phyloP scores from a whole-genome alignment of 2,113 vertebrate species.

The Silurus glanis region DNA sequence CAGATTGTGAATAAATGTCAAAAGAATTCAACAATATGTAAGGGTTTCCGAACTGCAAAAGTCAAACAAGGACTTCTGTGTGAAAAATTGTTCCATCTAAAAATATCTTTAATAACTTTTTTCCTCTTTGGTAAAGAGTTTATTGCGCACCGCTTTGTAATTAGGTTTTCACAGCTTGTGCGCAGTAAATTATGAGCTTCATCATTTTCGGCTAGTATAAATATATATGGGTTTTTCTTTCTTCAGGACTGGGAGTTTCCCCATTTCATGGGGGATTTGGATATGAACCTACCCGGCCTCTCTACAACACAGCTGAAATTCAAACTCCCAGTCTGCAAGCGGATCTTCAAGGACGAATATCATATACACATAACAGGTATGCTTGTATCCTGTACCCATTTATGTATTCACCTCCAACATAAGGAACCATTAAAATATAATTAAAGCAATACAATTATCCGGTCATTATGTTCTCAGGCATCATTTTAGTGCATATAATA shows the following conservation, averaged over 20 bases:
- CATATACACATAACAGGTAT: slow-evolving; percentile 96
- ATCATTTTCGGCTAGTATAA: not conserved
- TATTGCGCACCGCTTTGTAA: slow-evolving; percentile 5
- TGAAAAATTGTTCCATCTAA: not conserved
- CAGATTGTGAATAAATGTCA: slow-evolving; percentile 22
- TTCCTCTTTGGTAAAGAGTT: not conserved
- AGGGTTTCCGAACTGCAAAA: not conserved
- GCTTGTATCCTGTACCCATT: slow-evolving; percentile 2
- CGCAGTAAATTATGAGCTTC: not conserved
- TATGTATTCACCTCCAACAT: not conserved
- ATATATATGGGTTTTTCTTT: slow-evolving; percentile 32
- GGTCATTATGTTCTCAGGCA: not conserved
- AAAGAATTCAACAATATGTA: slow-evolving; percentile 5
- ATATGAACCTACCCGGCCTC: slow-evolving; percentile 94
- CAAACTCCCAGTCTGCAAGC: slow-evolving; percentile 88
- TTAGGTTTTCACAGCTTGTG: not conserved
- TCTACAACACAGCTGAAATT: slow-evolving; percentile 91
- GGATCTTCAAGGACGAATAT: slow-evolving; percentile 93
- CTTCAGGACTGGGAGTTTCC: slow-evolving; percentile 97
- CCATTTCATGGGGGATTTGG: slow-evolving; percentile 96
- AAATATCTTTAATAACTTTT: not conserved
- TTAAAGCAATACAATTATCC: not conserved
- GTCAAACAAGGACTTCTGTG: not conserved
- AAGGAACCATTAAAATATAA: not conserved
- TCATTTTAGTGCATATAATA: not conserved